A percentile compares a stretch with the other conserved stretches of the same genome.
Evolutionary conservation across 2,797 vertebrate genomes (phyloP).

Genomic region (Novumbra hubbsi): DNA sequence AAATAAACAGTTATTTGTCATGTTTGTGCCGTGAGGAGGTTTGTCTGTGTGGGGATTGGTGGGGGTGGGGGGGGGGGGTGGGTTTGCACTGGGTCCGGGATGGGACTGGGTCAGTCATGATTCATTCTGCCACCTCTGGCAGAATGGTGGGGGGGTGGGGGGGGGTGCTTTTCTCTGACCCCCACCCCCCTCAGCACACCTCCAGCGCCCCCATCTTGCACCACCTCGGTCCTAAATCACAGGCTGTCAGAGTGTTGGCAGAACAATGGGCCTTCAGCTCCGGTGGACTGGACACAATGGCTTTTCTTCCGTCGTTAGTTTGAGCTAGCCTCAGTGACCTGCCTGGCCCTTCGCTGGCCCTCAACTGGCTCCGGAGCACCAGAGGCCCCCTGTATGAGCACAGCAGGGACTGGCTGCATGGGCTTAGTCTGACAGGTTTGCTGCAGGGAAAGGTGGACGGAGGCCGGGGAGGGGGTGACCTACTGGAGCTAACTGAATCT

Average conservation of each 20-base stretch:
- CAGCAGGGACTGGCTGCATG: not conserved
- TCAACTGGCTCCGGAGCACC: constrained; percentile 48
- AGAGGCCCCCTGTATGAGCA: constrained; percentile 2
- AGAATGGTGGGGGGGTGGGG: constrained; percentile 62
- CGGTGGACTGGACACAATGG: constrained; percentile 68
- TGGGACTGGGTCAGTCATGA: constrained; percentile 73
- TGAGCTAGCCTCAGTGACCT: constrained; percentile 45
- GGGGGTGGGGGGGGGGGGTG: constrained; percentile 9
- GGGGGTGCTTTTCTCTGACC: constrained; percentile 68
- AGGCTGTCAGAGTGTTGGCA: constrained; percentile 75
- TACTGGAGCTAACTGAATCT: constrained; percentile 1
- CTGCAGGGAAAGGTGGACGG: constrained; percentile 33
- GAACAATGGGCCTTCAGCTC: constrained; percentile 77
- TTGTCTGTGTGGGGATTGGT: constrained; percentile 23
- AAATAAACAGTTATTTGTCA: constrained; percentile 86
- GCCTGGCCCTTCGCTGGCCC: constrained; percentile 62
- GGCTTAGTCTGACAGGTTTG: constrained; percentile 31
- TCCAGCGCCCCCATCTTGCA: constrained; percentile 70
- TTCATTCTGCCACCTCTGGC: constrained; percentile 81
- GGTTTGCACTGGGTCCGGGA: constrained; percentile 45
- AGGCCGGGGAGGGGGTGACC: constrained; percentile 23
- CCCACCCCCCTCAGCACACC: constrained; percentile 17
- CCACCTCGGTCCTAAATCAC: constrained; percentile 82
- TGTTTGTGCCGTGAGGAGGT: constrained; percentile 64
- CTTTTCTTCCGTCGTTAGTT: constrained; percentile 74